Base-by-base conservation (phyloP, 2,888 invertebrate species). In the Lathronympha strigana region DNA sequence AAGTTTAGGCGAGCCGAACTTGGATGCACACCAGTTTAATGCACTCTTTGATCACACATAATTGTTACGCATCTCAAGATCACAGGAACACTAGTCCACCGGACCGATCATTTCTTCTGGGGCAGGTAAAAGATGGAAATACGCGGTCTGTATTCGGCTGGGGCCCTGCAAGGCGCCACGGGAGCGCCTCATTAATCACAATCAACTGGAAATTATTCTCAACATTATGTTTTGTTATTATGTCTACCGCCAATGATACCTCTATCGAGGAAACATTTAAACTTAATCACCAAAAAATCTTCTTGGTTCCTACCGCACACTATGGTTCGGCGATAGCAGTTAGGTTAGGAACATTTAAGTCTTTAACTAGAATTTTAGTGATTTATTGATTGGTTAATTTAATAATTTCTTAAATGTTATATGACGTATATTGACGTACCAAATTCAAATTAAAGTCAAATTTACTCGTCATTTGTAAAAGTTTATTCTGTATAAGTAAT, bases 181-280 rank as follows among this genome's bases (percentile, higher is more conserved):
- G 83, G 78, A 76, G 78, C 81, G 75, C 76, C 74, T 86, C 91
- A 91, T 92, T 91, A 89, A 92, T 92, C 90, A 92, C 89, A 89
- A 91, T 92, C 91, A 89, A 83, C 87, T 80, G 72, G 81, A 85
- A 88, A 92, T 91, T 88, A 90, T 89, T 89, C 83, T 81, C 84
- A 89, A 83, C 83, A 88, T 89, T 87, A 81, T 83, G 79, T 76
- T 81, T 82, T 69, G 40, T 55, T 62, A 67, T 51, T 58, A 63
- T 61, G 21, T 40, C 49, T 49, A 43, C 67, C 36, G 66, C 51
- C 64, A 40, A 63, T 47, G 63, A 58, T 64, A 58, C 51, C 63
- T 43, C 40, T 45, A 51, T 58, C 21, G 58, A 45, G 63, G 51
- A 62, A 64, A 60, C 51, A 58, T 64, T 64, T 49, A 64, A 57